Evolutionary conservation across 2,113 vertebrate species (phyloP), one percentile per base, ranked within the genome.

Genomic region (Rynchops niger): DNA sequence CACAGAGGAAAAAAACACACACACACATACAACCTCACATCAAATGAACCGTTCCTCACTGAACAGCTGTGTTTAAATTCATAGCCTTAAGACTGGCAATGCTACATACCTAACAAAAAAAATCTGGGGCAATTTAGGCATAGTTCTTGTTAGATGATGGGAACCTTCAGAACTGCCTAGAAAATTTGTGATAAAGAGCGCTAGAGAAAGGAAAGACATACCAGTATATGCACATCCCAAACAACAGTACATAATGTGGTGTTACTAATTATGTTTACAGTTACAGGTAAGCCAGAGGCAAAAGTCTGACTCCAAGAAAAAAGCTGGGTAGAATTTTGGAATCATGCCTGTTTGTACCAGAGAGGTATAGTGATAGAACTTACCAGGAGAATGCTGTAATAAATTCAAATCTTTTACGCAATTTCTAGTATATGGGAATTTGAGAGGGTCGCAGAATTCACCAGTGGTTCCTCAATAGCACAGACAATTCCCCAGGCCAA

Each of bases 281-380:
- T 30, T 21, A 47, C 15, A 81, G 11, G 14, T 38, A 38, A 82
- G 30, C 26, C 22, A 84, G 47, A 55, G 30, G n/a, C 27, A 87
- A 80, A 72, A 69, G 14, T n/a, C 52, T 73, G 12, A 16, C 15
- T 36, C 19, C 5, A 56, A 32, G 34, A 78, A 78, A 61, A 65
- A 59, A 7, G 2, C 14, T 11, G 6, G 5, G 30, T 25, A 49
- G 36, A 73, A 17, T 73, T 83, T 83, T 19, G 8, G 55, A 70
- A 84, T 56, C 10, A 8, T 4, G 5, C 14, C 16, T 0, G 0
- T 36, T 65, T 32, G 47, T 18, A 70, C 16, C 21, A 4, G 0
- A 73, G 20, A 56, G 4, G 16, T 14, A 13, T 5, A 72, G n/a
- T 3, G 22, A 32, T 3, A 65, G 34, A 84, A 15, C n/a, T 95